phyloP scores from a whole-genome alignment of 2,113 vertebrate species.

The Hiodon tergisus region DNA sequence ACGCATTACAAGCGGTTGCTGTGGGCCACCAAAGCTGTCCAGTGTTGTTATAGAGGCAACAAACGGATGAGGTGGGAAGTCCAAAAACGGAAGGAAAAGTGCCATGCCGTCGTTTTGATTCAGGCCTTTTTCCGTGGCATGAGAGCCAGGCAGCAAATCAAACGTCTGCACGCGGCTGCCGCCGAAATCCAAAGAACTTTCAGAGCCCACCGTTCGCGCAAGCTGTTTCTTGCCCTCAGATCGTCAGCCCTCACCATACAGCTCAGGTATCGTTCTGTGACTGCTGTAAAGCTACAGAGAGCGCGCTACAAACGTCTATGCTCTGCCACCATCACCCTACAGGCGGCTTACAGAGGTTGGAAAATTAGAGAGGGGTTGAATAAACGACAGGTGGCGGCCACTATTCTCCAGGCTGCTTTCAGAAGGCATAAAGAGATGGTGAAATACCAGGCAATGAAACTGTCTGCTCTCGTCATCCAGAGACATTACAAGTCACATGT shows the following conservation, averaged over 20 bases:
- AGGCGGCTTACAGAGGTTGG: conserved; percentile 65
- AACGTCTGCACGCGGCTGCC: conserved; percentile 51
- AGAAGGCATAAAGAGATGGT: conserved; percentile 54
- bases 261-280: conserved; percentile 51
- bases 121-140: conserved; percentile 70
- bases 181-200: conserved; percentile 63
- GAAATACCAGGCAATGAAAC: conserved; percentile 61
- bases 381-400: conserved; percentile 56
- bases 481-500: conserved; percentile 55
- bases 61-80: conserved; percentile 49
- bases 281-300: conserved; percentile 41
- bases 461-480: conserved; percentile 69
- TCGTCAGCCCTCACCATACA: conserved; percentile 60
- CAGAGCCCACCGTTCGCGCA: conserved; percentile 48
- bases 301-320: conserved; percentile 52
- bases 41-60: conserved; percentile 63
- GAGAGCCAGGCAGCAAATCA: conserved; percentile 53
- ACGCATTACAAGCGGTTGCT: conserved; percentile 52
- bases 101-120: conserved; percentile 52
- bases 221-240: conserved; percentile 48
- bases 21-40: conserved; percentile 63
- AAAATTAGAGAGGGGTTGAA: conserved; percentile 50
- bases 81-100: conserved; percentile 42
- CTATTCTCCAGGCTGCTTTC: conserved; percentile 65
- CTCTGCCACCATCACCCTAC: conserved; percentile 52